Base-by-base conservation (phyloP, 2,113 vertebrate species). In the Calypte anna region DNA sequence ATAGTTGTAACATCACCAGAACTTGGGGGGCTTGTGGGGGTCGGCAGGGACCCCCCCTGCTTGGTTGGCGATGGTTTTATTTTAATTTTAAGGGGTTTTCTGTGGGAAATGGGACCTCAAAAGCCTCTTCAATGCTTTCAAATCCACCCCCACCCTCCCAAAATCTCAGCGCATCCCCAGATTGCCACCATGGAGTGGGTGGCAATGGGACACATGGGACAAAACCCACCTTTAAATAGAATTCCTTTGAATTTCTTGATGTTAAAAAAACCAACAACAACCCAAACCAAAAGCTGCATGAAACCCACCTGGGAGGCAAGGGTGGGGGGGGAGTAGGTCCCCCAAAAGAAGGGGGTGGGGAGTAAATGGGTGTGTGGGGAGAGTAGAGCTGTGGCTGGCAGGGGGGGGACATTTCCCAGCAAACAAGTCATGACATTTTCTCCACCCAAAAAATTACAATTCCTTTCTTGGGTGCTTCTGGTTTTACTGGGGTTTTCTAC, bases 231-330 rank as follows among this genome's bases (percentile, higher is more conserved):
- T 88, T 67, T 27, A 13, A n/a, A 43, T 16, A 0, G 13, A 40
- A 77, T 77, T 70, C 24, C 3, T 21, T 27, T 9, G 20, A n/a
- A 44, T 54, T 63, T 38, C 36, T 57, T 10, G 54, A 21, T 17
- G 5, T 3, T 20, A 21, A 63, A 50, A 12, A 40, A 40, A 11
- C 40, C 40, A 40, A 40, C 40, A 40, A 40, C 40, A 40, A 40
- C 40, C 10, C 36, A 38, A 40, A 40, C 40, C 40, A 84, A 90
- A 43, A 0, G 2, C 19, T 2, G 15, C 4, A 0, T 1, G 6
- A 63, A 89, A 74, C 51, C 40, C 68, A 33, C n/a, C 7, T 3
- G 7, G 25, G 4, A 10, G 53, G 0, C 18, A 0, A 1, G 3
- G 10, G 21, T 10, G 48, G 20, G n/a, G 9, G n/a, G 25, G 6